Evolutionary conservation across 37 sponge, comb jelly and placozoan genomes (phyloP).

Genomic region (Oopsacas minuta): DNA sequence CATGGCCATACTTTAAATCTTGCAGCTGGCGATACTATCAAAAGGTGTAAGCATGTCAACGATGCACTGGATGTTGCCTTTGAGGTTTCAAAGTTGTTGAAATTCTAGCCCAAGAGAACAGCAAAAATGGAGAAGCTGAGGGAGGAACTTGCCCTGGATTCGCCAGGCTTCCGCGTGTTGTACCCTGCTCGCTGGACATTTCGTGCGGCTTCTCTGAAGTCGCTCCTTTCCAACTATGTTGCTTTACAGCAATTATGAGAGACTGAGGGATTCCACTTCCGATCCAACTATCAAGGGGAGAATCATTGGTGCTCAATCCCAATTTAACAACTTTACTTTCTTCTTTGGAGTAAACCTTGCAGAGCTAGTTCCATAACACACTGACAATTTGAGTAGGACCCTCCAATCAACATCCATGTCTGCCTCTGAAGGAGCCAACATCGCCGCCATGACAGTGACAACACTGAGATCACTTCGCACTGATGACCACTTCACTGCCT

Average conservation of each 20-base stretch:
- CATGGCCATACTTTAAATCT: constrained; percentile 26
- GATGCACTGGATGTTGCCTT: constrained; percentile 35
- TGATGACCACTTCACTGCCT: too few species aligned
- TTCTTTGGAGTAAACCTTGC: too few species aligned
- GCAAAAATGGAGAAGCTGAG: constrained; percentile 31
- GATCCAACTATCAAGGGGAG: neutral
- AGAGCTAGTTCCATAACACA: too few species aligned
- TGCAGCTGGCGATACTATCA: constrained; percentile 34
- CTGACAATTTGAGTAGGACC: too few species aligned
- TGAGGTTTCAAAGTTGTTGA: constrained; percentile 48
- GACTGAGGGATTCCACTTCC: neutral
- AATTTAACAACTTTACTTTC: constrained; percentile 14
- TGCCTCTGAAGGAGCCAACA: too few species aligned
- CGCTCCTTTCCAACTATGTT: neutral
- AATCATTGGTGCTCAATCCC: neutral
- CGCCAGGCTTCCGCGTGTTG: constrained; percentile 25
- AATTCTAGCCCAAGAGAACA: constrained; percentile 46
- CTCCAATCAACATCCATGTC: too few species aligned
- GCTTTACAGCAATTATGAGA: neutral
- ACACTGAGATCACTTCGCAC: too few species aligned
- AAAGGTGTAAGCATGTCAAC: constrained; percentile 30
- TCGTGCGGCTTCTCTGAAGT: neutral
- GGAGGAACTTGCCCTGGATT: constrained; percentile 21
- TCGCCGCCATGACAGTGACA: too few species aligned
- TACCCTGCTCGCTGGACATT: constrained; percentile 24